Evolutionary conservation across 2,888 invertebrate genomes (phyloP), one percentile per base, ranked within the genome.

Genomic region (Hirtodrosophila trivittata): DNA sequence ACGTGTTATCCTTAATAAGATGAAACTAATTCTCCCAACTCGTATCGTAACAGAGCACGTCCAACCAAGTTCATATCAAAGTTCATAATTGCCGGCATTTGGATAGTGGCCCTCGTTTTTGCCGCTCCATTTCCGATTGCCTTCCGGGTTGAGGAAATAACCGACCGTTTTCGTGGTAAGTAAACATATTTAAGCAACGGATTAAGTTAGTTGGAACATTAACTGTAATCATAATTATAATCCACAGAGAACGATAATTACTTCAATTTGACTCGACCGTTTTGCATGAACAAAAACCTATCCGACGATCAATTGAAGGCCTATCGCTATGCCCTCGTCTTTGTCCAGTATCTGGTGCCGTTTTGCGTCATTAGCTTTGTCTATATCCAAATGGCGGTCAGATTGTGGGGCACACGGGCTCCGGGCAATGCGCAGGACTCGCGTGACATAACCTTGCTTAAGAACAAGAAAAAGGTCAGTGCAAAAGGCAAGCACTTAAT

Each of bases 361-460:
- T 92, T 97, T 71, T 93, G 94, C 75, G 94, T 97, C 72, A 96
- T 97, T 83, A 94, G 95, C 47, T 95, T 94, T 86, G 96, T 96
- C 9, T 97, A 97, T 90, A 93, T 91, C 42, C 91, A 95, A 85
- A 96, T 97, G 93, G 95, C 95, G 0, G 92, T 94, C 81, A 94
- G 94, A 74, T 91, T 97, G 25, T 96, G 96, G 95, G 95, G 95
- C 1, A 94, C 95, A 2, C 92, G 93, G 41, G 94, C 95, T 0
- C 96, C 96, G 0, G 96, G 96, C 3, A 95, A 95, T 85, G 95
- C 95, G 0, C 94, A 95, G 81, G 94, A 95, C 88, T 93, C 93
- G 9, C 92, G 96, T 16, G 96, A 96, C 81, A 94, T 95, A n/a
- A 94, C 94, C 54, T 92, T 96, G 56, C 93, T 95, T 91, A 94